phyloP scores from a whole-genome alignment of 2,113 vertebrate species.

The Hippocampus abdominalis region DNA sequence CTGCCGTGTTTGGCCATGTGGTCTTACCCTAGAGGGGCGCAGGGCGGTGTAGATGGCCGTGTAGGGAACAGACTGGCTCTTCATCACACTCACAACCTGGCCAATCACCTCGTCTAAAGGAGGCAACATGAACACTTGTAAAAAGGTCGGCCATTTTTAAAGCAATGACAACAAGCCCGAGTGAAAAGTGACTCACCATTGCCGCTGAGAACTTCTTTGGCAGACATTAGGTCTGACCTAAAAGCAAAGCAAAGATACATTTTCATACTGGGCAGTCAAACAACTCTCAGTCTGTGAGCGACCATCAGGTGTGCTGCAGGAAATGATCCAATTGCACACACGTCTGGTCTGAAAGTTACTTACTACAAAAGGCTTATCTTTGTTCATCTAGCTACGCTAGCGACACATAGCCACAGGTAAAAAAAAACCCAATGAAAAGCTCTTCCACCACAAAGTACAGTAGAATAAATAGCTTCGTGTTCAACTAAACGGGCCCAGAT shows the following conservation, averaged over 20 bases:
- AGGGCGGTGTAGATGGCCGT: conserved; percentile 81
- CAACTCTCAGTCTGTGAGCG: background rate
- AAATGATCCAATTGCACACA: too few relatives aligned
- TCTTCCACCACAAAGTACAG: background rate
- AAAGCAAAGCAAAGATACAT: background rate
- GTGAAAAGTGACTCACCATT: conserved; percentile 76
- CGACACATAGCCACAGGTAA: background rate
- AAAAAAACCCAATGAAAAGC: background rate
- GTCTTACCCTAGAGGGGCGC: conserved; percentile 77
- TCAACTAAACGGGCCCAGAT: too few relatives aligned
- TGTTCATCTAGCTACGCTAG: too few relatives aligned
- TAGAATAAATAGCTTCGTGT: too few relatives aligned
- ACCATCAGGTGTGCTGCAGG: too few relatives aligned
- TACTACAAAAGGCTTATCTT: too few relatives aligned
- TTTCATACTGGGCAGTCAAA: background rate
- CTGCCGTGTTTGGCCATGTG: background rate
- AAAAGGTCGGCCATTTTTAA: background rate
- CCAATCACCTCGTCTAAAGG: conserved; percentile 82
- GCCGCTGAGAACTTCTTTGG: conserved; percentile 80
- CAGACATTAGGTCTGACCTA: conserved; percentile 81
- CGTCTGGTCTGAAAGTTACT: too few relatives aligned
- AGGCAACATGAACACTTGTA: background rate
- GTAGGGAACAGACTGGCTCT: conserved; percentile 79
- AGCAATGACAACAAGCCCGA: background rate
- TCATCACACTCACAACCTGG: conserved; percentile 82